A percentile compares a stretch with the other conserved stretches of the same genome.
These are phyloP conservation scores for Mesembrinibis cayennensis DNA, from an alignment of 2,113 vertebrate genomes.

Conservation along the genomic window DNA sequence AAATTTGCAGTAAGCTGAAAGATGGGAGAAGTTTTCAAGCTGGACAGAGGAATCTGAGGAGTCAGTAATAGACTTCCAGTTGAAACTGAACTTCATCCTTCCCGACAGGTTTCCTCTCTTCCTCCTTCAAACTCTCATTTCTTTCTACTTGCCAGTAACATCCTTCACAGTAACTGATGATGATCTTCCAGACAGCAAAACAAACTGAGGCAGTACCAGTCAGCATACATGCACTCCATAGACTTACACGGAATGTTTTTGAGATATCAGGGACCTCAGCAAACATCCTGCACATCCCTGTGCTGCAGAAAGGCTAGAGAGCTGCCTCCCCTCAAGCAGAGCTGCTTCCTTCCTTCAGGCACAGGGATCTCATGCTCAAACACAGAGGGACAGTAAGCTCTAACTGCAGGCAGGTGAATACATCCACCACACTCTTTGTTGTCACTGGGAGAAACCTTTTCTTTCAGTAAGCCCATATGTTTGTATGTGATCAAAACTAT, in stretches of 20 bases:
- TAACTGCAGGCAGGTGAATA: neutral
- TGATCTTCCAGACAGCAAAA: neutral
- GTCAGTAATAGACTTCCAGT: neutral
- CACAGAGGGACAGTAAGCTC: neutral
- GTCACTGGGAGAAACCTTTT: neutral
- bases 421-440: neutral
- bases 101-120: neutral
- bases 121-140: neutral
- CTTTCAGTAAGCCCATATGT: neutral
- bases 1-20: neutral
- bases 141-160: neutral
- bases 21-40: neutral
- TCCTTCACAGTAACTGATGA: neutral
- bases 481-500: neutral
- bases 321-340: neutral
- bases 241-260: neutral
- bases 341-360: neutral
- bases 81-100: neutral
- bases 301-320: neutral
- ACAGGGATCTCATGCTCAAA: neutral
- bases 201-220: neutral
- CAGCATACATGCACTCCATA: neutral
- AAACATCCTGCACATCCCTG: neutral
- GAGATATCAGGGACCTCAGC: neutral
- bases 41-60: neutral